Conservation (phyloP, 2,888 invertebrate genomes). For the Mellilla xanthometata region DNA sequence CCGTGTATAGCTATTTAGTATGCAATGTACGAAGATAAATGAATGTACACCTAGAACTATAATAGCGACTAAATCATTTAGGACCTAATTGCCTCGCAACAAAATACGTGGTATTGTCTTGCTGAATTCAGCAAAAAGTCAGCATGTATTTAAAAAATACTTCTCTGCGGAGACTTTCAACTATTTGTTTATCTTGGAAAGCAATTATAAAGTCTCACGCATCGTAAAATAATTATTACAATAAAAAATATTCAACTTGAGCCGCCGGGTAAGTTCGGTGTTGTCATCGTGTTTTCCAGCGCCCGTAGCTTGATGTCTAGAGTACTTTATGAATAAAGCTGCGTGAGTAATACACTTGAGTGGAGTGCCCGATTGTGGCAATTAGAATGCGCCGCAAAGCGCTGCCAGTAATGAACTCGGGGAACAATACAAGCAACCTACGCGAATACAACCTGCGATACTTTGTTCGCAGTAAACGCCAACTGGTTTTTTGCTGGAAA, state of each 20-base stretch:
- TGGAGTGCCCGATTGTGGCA: slow-evolving; percentile 32
- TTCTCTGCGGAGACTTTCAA: slow-evolving; percentile 18
- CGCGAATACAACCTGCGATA: slow-evolving; percentile 63
- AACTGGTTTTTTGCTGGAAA: slow-evolving; percentile 72
- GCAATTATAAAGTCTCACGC: slow-evolving; percentile 33
- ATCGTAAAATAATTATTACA: slow-evolving; percentile 31
- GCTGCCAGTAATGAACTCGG: slow-evolving; percentile 47
- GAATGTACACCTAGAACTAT: too few relatives aligned
- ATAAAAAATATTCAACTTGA: slow-evolving; percentile 38
- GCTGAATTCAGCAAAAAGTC: too few relatives aligned
- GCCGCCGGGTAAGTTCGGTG: slow-evolving; percentile 28
- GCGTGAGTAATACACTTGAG: slow-evolving; percentile 51
- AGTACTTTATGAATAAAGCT: slow-evolving; percentile 29
- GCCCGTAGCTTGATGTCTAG: slow-evolving; percentile 32
- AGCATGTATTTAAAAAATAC: slow-evolving; percentile 13
- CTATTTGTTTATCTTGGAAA: slow-evolving; percentile 12
- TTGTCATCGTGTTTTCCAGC: slow-evolving; percentile 45
- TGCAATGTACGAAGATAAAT: too few relatives aligned
- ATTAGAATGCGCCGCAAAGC: slow-evolving; percentile 44
- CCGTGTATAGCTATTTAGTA: too few relatives aligned
- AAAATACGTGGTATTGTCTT: too few relatives aligned
- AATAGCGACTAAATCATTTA: too few relatives aligned
- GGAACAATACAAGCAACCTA: slow-evolving; percentile 59
- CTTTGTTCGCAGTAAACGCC: slow-evolving; percentile 68
- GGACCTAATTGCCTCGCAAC: too few relatives aligned